phyloP scores from a whole-genome alignment of 1,140 invertebrate species.

The Drosophila watanabei region DNA sequence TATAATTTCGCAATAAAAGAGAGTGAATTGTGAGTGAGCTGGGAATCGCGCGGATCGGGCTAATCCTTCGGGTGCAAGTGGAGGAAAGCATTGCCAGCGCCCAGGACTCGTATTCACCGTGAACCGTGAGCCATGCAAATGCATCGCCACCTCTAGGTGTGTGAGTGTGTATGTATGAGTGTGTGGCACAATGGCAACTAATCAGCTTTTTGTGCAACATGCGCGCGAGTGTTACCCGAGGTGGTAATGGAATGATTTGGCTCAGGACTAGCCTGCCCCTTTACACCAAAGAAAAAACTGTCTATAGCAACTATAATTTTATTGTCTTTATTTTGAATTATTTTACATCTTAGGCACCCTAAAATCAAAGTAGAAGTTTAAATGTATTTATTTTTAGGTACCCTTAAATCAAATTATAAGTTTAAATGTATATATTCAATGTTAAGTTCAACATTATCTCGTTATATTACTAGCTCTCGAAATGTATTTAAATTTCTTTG shows the following conservation, averaged over 20 bases:
- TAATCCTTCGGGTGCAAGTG: constrained; percentile 27
- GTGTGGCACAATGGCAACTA: constrained; percentile 63
- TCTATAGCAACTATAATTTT: not conserved
- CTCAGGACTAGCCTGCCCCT: constrained; percentile 34
- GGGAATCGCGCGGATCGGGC: constrained; percentile 17
- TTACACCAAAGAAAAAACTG: not conserved
- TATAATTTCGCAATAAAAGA: constrained; percentile 17
- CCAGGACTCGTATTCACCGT: constrained; percentile 12
- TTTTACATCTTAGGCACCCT: not conserved
- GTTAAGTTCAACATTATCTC: too few relatives aligned
- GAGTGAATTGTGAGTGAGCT: constrained; percentile 25
- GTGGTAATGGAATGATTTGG: constrained; percentile 72
- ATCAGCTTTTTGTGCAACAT: constrained; percentile 73
- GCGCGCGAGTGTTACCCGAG: constrained; percentile 43
- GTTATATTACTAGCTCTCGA: too few relatives aligned
- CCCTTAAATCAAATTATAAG: not conserved
- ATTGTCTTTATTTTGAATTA: too few relatives aligned
- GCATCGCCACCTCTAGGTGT: constrained; percentile 4
- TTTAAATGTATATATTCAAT: not conserved
- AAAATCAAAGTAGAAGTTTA: not conserved
- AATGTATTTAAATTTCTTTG: too few relatives aligned
- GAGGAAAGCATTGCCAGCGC: constrained; percentile 32
- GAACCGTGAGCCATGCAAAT: constrained; percentile 13
- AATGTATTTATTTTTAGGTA: not conserved
- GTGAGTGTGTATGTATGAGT: constrained; percentile 3